Evolutionary conservation across 2,797 vertebrate species (phyloP).

Genomic region (Rhyacichthys aspro): DNA sequence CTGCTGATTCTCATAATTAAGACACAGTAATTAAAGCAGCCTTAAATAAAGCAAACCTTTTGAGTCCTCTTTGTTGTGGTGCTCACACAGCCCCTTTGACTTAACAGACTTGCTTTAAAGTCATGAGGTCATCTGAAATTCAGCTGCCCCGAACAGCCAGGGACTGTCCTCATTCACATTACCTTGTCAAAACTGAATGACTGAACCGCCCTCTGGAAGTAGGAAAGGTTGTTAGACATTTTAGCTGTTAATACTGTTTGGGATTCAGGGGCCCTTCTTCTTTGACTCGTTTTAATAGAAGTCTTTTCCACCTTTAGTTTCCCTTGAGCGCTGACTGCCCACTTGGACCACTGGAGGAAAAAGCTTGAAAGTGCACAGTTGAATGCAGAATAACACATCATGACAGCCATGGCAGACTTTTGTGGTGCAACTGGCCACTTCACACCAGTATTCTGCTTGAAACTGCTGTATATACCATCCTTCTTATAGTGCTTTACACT

Average conservation of each 20-base stretch:
- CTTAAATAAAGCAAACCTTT: too few species aligned
- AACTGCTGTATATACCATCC: neutral
- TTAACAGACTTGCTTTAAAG: conserved; percentile 1
- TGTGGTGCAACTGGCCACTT: neutral
- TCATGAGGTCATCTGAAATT: conserved; percentile 4
- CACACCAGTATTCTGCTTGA: neutral
- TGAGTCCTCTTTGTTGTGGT: neutral
- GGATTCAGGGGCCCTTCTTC: conserved; percentile 5
- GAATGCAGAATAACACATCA: conserved; percentile 4
- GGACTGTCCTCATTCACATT: conserved; percentile 3
- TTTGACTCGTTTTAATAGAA: conserved; percentile 6
- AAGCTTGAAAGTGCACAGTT: conserved; percentile 1
- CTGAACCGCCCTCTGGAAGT: conserved; percentile 11
- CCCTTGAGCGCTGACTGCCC: neutral
- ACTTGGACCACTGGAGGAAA: neutral
- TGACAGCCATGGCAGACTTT: neutral
- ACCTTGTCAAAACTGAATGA: neutral
- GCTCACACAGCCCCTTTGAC: neutral
- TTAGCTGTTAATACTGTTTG: conserved; percentile 30
- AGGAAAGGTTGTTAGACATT: conserved; percentile 17
- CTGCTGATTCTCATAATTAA: too few species aligned
- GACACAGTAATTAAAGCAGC: too few species aligned
- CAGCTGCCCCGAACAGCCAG: neutral
- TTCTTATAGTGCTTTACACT: too few species aligned
- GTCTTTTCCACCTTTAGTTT: conserved; percentile 1